These are phyloP conservation scores for Oenanthe oenanthe DNA, from an alignment of 2,113 vertebrate genomes.

Conservation along the genomic window DNA sequence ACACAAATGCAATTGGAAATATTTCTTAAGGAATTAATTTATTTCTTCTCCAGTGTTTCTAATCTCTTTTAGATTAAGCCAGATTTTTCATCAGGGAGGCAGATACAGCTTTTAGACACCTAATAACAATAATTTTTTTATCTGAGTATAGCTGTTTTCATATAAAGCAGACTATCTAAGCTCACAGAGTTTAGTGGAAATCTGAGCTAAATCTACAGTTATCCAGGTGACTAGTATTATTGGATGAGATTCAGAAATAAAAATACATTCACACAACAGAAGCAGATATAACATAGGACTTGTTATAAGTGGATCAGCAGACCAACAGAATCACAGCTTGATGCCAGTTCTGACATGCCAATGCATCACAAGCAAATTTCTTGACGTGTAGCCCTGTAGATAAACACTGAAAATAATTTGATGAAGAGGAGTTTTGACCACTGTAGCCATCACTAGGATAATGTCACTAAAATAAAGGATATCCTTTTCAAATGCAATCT, in stretches of 20 bases:
- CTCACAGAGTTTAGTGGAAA: background rate
- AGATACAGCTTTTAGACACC: background rate
- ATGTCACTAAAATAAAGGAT: background rate
- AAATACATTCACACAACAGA: background rate
- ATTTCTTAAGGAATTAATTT: background rate
- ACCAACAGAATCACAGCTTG: fast-evolving
- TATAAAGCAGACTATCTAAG: background rate
- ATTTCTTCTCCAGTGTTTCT: background rate
- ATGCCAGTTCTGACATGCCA: background rate
- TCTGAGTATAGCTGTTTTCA: background rate
- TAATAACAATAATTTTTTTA: background rate
- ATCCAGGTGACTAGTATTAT: background rate
- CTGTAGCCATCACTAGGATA: background rate
- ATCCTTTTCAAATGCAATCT: background rate
- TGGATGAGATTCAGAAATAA: background rate
- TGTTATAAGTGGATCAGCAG: fast-evolving
- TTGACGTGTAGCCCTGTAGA: background rate
- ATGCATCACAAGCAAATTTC: background rate
- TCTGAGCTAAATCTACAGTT: background rate
- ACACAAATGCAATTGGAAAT: background rate
- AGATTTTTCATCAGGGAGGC: background rate
- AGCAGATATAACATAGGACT: background rate
- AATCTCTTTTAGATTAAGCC: background rate
- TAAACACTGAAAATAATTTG: background rate
- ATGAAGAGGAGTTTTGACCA: background rate